phyloP scores from a whole-genome alignment of 2,797 vertebrate genomes.

The Vultur gryphus region DNA sequence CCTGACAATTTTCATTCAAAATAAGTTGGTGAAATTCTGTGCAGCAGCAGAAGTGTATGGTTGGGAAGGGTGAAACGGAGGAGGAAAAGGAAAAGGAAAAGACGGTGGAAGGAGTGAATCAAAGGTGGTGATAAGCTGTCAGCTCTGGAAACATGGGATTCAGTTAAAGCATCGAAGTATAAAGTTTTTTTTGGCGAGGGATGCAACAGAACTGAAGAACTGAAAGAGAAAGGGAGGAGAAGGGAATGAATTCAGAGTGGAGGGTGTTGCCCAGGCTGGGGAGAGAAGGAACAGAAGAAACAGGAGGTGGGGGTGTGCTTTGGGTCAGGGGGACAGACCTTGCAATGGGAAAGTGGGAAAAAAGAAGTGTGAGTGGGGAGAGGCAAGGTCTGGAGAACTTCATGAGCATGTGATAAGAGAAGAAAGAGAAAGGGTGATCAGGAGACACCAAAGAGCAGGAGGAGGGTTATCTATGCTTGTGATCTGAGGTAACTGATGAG shows the following conservation, averaged over 20 bases:
- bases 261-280: background rate
- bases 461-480: background rate
- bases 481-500: background rate
- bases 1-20: background rate
- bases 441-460: background rate
- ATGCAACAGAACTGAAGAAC: background rate
- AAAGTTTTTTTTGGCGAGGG: background rate
- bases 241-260: background rate
- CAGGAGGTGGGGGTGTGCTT: background rate
- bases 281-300: background rate
- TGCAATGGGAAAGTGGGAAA: background rate
- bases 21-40: background rate
- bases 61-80: background rate
- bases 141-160: background rate
- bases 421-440: background rate
- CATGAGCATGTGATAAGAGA: background rate
- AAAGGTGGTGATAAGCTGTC: background rate
- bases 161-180: background rate
- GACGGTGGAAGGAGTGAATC: background rate
- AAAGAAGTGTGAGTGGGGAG: background rate
- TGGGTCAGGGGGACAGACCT: background rate
- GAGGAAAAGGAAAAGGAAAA: background rate
- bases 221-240: background rate
- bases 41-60: background rate
- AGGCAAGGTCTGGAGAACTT: background rate